Conservation (phyloP, 2,888 invertebrate genomes). For the Aradus depressus region DNA sequence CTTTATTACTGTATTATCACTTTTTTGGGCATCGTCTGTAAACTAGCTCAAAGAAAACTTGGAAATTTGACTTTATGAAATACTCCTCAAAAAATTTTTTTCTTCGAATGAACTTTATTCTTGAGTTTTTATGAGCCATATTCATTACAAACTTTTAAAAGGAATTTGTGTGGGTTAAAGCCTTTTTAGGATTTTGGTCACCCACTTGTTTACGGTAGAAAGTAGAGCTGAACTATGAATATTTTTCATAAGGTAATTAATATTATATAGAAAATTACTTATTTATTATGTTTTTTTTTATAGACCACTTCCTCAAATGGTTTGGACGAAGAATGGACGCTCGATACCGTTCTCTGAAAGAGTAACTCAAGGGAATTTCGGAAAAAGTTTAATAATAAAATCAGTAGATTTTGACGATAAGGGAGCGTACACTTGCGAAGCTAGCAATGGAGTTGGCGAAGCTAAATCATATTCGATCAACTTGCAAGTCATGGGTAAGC, state of each 20-base stretch:
- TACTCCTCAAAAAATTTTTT: too few relatives aligned
- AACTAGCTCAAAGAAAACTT: too few relatives aligned
- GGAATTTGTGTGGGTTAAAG: background rate
- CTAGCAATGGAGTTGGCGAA: conserved; percentile 79
- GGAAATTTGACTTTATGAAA: too few relatives aligned
- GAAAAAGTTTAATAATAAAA: conserved; percentile 82
- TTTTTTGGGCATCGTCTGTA: too few relatives aligned
- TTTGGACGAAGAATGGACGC: conserved; percentile 77
- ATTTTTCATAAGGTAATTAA: background rate
- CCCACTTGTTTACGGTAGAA: background rate
- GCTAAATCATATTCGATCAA: conserved; percentile 76
- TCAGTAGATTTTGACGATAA: conserved; percentile 78
- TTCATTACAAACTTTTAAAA: background rate
- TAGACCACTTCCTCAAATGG: conserved; percentile 83
- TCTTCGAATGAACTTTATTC: too few relatives aligned
- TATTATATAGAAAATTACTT: conserved; percentile 2
- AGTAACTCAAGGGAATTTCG: conserved; percentile 80
- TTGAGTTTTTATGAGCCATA: background rate
- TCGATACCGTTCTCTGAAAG: conserved; percentile 58
- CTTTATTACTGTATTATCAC: too few relatives aligned
- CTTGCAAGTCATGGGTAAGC: conserved; percentile 56
- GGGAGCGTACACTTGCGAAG: conserved; percentile 87
- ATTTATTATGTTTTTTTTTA: conserved; percentile 24
- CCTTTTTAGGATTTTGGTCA: background rate
- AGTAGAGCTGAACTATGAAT: background rate